A percentile compares a stretch with the other conserved stretches of the same genome.
phyloP scores from a whole-genome alignment of 2,797 vertebrate genomes.

The Etheostoma perlongum region DNA sequence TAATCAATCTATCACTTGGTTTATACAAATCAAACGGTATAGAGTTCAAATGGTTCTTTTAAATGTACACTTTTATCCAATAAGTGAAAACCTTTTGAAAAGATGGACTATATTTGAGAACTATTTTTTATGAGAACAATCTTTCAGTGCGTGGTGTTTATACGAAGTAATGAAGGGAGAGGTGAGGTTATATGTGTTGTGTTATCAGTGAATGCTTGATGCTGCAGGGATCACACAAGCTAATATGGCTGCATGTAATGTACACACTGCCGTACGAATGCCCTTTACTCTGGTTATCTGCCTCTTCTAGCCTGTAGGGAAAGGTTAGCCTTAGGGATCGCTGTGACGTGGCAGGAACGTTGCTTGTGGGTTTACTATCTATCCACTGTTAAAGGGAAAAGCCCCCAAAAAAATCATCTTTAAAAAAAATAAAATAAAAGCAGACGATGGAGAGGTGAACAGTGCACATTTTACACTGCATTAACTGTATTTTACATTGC shows the following conservation, averaged over 20 bases:
- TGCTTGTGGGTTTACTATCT: neutral
- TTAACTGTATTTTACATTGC: too few species aligned
- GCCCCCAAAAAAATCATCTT: too few species aligned
- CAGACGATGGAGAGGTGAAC: too few species aligned
- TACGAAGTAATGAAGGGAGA: neutral
- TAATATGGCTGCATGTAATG: conserved; percentile 14
- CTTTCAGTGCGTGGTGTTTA: conserved; percentile 5
- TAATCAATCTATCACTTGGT: neutral
- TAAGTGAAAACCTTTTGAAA: neutral
- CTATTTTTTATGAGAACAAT: too few species aligned
- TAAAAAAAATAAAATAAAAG: too few species aligned
- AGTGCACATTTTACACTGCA: too few species aligned
- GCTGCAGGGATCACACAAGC: conserved; percentile 3
- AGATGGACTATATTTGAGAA: neutral
- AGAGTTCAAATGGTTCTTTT: neutral
- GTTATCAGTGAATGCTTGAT: neutral
- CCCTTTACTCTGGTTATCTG: conserved; percentile 26
- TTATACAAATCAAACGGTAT: neutral
- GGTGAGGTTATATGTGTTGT: neutral
- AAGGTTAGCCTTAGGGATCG: neutral
- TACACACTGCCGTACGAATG: conserved; percentile 11
- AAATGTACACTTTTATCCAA: neutral
- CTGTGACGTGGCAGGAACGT: neutral
- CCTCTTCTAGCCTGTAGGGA: neutral
- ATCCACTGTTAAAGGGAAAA: too few species aligned